phyloP scores from a whole-genome alignment of 1,140 invertebrate genomes.

The Oncopeltus fasciatus region DNA sequence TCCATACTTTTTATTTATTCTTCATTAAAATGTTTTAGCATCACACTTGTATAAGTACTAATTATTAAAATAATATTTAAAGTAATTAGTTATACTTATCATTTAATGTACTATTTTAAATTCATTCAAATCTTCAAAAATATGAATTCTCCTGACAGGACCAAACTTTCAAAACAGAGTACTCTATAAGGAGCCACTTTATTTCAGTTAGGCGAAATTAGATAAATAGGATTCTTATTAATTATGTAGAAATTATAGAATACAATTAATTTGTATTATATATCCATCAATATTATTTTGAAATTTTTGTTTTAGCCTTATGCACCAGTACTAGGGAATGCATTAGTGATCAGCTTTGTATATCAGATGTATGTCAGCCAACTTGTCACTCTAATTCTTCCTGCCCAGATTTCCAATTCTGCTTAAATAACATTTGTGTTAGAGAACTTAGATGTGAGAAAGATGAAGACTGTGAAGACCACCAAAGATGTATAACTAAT shows the following conservation, averaged over 20 bases:
- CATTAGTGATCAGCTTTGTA: conserved; percentile 62
- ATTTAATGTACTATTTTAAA: too few relatives aligned
- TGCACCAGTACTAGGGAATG: conserved; percentile 66
- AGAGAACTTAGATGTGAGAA: conserved; percentile 57
- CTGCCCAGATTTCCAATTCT: conserved; percentile 68
- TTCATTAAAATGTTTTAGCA: too few relatives aligned
- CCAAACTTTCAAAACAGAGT: too few relatives aligned
- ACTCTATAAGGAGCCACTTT: too few relatives aligned
- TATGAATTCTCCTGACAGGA: too few relatives aligned
- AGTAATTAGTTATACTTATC: too few relatives aligned
- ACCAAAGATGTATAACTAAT: conserved; percentile 52
- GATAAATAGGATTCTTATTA: too few relatives aligned
- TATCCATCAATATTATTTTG: neutral
- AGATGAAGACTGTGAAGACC: conserved; percentile 51
- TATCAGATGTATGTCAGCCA: conserved; percentile 61
- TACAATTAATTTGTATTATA: neutral
- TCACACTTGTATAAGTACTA: neutral
- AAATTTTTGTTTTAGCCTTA: conserved; percentile 33
- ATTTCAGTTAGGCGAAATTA: too few relatives aligned
- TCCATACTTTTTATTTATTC: too few relatives aligned
- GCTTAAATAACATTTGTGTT: conserved; percentile 64
- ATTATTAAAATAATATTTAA: too few relatives aligned
- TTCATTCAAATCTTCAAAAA: too few relatives aligned
- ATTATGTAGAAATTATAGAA: too few relatives aligned
- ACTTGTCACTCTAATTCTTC: conserved; percentile 58